Percentiles rank a stretch among this genome's conserved stretches.
These are phyloP conservation scores for Lutjanus erythropterus DNA, from an alignment of 2,113 vertebrate species.

Conservation along the genomic window DNA sequence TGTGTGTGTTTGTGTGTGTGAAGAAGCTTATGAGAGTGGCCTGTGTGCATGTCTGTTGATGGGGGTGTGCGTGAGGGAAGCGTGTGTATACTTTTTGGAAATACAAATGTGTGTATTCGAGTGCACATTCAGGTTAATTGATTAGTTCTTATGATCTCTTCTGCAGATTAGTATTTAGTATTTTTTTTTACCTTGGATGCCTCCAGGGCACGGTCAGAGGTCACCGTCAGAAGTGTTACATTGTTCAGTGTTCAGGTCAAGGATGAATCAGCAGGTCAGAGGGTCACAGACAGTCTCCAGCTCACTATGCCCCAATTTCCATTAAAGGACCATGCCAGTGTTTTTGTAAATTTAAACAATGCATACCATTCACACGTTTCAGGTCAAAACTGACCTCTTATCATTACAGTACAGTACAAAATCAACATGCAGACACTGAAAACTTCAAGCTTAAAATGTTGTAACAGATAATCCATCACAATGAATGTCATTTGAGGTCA, in stretches of 20 bases:
- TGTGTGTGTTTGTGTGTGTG: constrained; percentile 25
- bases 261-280: background rate
- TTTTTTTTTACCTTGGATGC: background rate
- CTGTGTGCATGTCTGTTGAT: background rate
- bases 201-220: background rate
- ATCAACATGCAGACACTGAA: background rate
- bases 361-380: background rate
- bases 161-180: background rate
- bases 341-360: background rate
- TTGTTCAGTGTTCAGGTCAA: background rate
- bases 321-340: background rate
- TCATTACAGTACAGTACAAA: background rate
- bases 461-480: background rate
- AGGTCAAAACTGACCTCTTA: background rate
- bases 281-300: background rate
- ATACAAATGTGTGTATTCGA: background rate
- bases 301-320: background rate
- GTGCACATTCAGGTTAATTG: background rate
- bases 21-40: background rate
- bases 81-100: background rate
- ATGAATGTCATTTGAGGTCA: background rate
- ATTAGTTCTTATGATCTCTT: background rate
- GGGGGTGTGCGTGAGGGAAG: background rate
- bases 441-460: background rate
- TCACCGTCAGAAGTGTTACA: background rate